Evolutionary conservation across 2,797 vertebrate species (phyloP), one percentile per base, ranked within the genome.

Genomic region (Lithobates sylvaticus): DNA sequence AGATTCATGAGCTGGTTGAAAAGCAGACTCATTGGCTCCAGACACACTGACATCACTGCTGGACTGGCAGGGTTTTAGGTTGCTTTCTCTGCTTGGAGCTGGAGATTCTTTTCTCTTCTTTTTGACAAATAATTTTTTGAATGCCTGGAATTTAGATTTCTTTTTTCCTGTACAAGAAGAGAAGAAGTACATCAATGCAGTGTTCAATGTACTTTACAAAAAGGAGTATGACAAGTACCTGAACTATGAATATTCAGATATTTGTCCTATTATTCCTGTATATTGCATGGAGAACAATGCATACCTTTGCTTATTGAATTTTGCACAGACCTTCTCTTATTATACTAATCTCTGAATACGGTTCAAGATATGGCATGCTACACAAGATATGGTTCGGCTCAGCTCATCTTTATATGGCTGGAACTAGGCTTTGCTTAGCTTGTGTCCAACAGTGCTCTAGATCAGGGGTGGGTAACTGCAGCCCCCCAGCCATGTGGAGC

Each of bases 91-190:
- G 3, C 54, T 87, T 0, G 89, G 72, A 3, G 90, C 83, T 5
- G 91, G 87, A 2, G 90, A 68, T 13, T 95, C 96, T 91, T 96
- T 97, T 88, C 93, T 96, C 90, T 98, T 98, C 93, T 97, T 99
- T 93, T 97, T 97, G 76, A 92, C 93, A 90, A 99, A 99, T 84
- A 98, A 96, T 72, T 94, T 96, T 90, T 96, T 99, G 81, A 99
- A 97, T 0, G 91, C 95, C 94, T 97, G 96, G 92, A 99, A 98
- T 92, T 96, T 98, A 75, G 96, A 98, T 92, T 97, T 99, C 90
- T 97, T 99, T 94, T 96, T 98, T 88, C 95, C 98, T 98, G 90
- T 27, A 92, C 58, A 61, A 42, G 90, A 80, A 82, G 86, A 76
- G 74, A 81, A 75, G 32, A 32, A 32, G 32, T 32, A 81, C 44